A percentile compares a stretch with the other conserved stretches of the same genome.
These are phyloP conservation scores for Trimorus sp. DNA, from an alignment of 2,888 invertebrate genomes.

Conservation along the genomic window DNA sequence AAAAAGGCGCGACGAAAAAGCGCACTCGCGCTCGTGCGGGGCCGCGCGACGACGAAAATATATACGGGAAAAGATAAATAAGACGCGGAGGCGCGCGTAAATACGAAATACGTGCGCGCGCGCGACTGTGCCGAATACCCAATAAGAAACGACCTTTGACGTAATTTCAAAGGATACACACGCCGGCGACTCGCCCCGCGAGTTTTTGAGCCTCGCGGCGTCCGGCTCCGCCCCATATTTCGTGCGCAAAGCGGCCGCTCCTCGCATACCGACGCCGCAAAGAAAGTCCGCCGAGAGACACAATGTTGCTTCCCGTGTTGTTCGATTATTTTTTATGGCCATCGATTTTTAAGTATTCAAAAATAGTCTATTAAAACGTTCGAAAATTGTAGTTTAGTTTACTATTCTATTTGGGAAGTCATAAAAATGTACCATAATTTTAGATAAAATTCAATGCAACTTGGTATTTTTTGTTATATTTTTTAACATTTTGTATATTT, in stretches of 20 bases:
- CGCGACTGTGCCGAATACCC: slow-evolving; percentile 53
- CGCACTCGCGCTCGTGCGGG: not conserved
- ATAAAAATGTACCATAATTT: too few relatives aligned
- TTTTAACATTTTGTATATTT: too few relatives aligned
- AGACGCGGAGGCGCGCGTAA: slow-evolving; percentile 48
- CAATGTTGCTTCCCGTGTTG: slow-evolving; percentile 35
- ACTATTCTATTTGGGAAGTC: too few relatives aligned
- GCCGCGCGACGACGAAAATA: slow-evolving; percentile 32
- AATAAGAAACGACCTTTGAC: slow-evolving; percentile 65
- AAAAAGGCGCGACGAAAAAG: slow-evolving; percentile 14
- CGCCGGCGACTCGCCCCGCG: slow-evolving; percentile 47
- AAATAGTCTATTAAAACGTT: too few relatives aligned
- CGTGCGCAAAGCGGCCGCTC: slow-evolving; percentile 48
- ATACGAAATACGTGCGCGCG: slow-evolving; percentile 46
- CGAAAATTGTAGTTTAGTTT: too few relatives aligned
- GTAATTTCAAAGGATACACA: slow-evolving; percentile 61
- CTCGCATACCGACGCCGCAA: slow-evolving; percentile 47
- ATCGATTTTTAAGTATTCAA: too few relatives aligned
- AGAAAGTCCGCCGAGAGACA: slow-evolving; percentile 41
- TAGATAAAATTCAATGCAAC: too few relatives aligned
- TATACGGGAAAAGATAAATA: slow-evolving; percentile 39
- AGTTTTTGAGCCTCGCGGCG: slow-evolving; percentile 59
- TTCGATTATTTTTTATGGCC: slow-evolving; percentile 60
- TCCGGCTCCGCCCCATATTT: slow-evolving; percentile 60
- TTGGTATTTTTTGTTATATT: too few relatives aligned